phyloP scores from a whole-genome alignment of 2,888 invertebrate genomes.

The Melanophora roralis region DNA sequence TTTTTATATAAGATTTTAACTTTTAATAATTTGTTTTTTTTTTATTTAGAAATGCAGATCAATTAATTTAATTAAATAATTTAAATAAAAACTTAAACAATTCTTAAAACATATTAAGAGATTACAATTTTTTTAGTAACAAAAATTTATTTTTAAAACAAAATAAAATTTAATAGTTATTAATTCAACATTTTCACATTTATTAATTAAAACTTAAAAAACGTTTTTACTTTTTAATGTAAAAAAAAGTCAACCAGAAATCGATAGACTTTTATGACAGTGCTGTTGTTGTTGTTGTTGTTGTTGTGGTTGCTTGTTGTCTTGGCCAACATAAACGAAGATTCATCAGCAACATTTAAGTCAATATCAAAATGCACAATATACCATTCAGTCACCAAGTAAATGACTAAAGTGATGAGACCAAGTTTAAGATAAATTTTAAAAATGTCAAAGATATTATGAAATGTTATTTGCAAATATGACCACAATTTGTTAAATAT shows the following conservation, averaged over 20 bases:
- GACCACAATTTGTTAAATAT: constrained; percentile 47
- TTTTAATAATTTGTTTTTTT: background rate
- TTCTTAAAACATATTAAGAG: background rate
- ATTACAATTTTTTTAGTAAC: no score
- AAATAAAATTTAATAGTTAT: no score
- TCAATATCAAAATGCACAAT: constrained; percentile 69
- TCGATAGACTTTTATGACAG: constrained; percentile 66
- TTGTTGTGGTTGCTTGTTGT: background rate
- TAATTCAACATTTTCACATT: no score
- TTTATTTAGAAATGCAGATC: constrained; percentile 2
- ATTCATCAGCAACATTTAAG: constrained; percentile 65
- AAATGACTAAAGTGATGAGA: constrained; percentile 70
- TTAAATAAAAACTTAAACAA: background rate
- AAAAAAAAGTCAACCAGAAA: constrained; percentile 68
- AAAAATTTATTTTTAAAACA: no score
- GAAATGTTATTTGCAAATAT: constrained; percentile 64
- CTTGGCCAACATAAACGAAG: constrained; percentile 53
- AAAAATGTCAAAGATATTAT: constrained; percentile 69
- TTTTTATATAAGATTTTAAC: background rate
- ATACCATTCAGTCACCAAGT: constrained; percentile 73
- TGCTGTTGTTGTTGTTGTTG: constrained; percentile 65
- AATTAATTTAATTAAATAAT: background rate
- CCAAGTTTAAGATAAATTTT: constrained; percentile 74
- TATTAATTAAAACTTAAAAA: no score
- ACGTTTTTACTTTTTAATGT: constrained; percentile 37